Evolutionary conservation across 2,888 invertebrate genomes (phyloP), one percentile per base, ranked within the genome.

Genomic region (Desoria tigrina): DNA sequence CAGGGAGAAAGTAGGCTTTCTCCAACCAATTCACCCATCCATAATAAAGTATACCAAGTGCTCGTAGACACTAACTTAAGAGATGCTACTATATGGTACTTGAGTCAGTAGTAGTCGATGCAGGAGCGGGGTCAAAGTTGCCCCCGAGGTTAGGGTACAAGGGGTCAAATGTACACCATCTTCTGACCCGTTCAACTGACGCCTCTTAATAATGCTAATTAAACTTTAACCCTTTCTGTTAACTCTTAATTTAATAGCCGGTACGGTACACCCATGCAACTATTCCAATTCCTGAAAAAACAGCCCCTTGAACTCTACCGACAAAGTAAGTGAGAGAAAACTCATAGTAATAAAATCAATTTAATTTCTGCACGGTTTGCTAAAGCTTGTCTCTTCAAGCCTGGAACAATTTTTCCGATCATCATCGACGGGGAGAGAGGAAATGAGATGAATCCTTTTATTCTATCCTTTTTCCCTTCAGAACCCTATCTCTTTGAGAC

Each of bases 281-380:
- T n/a, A n/a, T n/a, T 32, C 32, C 11, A 11, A 32, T 32, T 7
- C 11, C 32, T 32, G 32, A 11, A 32, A 32, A 32, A n/a, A n/a
- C 6, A 32, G 32, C 11, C 32, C 32, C 32, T 32, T 32, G 11
- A 32, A 18, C n/a, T n/a, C 21, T 11, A 6, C 23, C 24, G 51
- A 51, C 18, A 51, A 51, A 51, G 51, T 51, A 51, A 57, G 57
- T 57, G 57, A 42, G 42, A 57, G 57, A 57, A 42, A 57, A 42
- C 24, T 42, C 42, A 24, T 57, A 24, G 42, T 57, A 57, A 57
- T 57, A 57, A 57, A 57, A 57, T 57, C 57, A 57, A 57, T 57
- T 42, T 57, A 57, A 57, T 57, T 57, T 57, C 42, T 42, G 39
- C 57, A 57, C 57, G 57, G 42, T 57, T 57, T 42, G 57, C 42